Evolutionary conservation across 2,113 vertebrate species (phyloP), one percentile per base, ranked within the genome.

Genomic region (Calyptommatus sinebrachiatus): DNA sequence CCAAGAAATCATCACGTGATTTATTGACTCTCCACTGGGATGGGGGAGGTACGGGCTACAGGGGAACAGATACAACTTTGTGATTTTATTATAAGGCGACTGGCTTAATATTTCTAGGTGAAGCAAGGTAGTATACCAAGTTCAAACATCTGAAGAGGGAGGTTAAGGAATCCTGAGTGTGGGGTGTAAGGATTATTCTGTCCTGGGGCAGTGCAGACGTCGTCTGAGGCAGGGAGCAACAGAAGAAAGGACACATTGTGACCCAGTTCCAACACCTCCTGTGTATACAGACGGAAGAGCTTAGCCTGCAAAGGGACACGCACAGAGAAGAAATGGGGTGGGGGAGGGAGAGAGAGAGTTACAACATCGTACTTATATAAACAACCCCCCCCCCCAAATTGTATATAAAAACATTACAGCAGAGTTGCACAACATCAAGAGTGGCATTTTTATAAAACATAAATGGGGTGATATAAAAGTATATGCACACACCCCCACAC

Each of bases 71-170:
- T 95, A 96, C 92, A 95, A 97, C 95, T 95, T 96, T 96, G 95
- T 96, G 94, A 96, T 96, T 96, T 95, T 93, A 95, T 96, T 95
- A 94, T 95, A 96, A 95, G 94, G 95, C 95, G 94, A 92, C 95
- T 95, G 94, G 91, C 92, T 93, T 96, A 96, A 96, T 96, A 96
- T 96, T 96, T 94, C 93, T 94, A 94, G 93, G 94, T 94, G 94
- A 95, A 95, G 92, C 94, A 94, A 95, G 95, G 92, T 94, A 95
- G 92, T 95, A 94, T 97, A 97, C 96, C 98, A 18, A 99, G 97
- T 94, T 99, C 98, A 91, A 99, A 99, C 97, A 99, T 99, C 95
- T 99, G 98, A 95, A 99, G 97, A 85, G 98, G 98, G 91, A 99
- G 97, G 96, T 99, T 97, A 89, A 99, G 97, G 95, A 99, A 99